Evolutionary conservation across 92 coral and sea anemone genomes (phyloP).

Genomic region (Bergia puertoricense): DNA sequence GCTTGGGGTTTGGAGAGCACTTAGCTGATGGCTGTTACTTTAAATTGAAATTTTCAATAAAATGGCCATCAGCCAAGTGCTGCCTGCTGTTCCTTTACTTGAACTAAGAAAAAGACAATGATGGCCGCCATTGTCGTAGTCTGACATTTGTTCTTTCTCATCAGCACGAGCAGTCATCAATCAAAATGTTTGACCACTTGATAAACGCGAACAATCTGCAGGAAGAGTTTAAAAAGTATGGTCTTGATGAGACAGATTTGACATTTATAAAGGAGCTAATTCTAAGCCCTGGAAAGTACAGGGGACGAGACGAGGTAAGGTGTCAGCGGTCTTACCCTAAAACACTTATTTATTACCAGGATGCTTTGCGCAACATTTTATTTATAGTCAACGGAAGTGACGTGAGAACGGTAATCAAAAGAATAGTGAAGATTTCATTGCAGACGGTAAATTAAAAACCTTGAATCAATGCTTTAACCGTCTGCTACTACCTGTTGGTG

Average conservation of each 20-base stretch:
- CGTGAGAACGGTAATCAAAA: no score
- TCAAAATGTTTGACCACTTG: conserved; percentile 82
- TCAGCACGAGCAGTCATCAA: conserved; percentile 87
- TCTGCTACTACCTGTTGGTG: no score
- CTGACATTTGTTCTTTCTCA: not conserved
- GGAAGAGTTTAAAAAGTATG: conserved; percentile 61
- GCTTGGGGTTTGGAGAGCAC: no score
- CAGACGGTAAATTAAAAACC: no score
- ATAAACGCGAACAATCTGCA: conserved; percentile 63
- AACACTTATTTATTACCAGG: not conserved
- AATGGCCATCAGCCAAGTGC: no score
- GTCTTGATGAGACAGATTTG: conserved; percentile 61
- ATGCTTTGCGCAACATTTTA: not conserved
- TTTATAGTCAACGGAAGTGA: not conserved
- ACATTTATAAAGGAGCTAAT: conserved; percentile 84
- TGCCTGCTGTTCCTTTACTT: not conserved
- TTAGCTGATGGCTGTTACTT: no score
- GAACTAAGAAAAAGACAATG: not conserved
- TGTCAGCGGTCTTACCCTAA: not conserved
- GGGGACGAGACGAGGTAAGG: conserved; percentile 23
- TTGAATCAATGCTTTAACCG: no score
- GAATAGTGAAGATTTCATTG: no score
- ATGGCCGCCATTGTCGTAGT: no score
- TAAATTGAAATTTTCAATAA: no score
- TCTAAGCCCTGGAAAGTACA: conserved; percentile 52